Conservation (phyloP, 1,140 invertebrate genomes). For the Drosophila sucinea region DNA sequence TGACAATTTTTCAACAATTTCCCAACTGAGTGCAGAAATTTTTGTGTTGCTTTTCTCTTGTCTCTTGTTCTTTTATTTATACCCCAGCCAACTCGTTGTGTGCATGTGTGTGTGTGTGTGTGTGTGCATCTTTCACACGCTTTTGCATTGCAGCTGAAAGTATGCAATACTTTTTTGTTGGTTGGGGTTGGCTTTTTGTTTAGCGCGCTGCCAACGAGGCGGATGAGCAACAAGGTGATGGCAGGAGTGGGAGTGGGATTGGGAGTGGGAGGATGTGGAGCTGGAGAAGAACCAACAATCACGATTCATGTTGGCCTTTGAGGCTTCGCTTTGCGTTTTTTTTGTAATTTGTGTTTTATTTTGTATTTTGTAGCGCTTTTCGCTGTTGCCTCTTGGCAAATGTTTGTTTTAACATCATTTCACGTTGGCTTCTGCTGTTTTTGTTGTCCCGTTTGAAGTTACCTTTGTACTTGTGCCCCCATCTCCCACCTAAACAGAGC, state of each 20-base stretch:
- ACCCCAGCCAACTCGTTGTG: slow-evolving; percentile 28
- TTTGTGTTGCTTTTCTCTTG: slow-evolving; percentile 17
- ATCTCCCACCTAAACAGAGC: background rate
- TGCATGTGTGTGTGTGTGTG: slow-evolving; percentile 25
- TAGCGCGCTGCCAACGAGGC: slow-evolving; percentile 43
- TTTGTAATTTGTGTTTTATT: slow-evolving; percentile 51
- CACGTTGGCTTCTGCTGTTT: slow-evolving; percentile 40
- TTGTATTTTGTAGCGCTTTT: slow-evolving; percentile 49
- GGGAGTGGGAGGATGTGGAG: background rate
- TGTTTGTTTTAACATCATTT: slow-evolving; percentile 68
- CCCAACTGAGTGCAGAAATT: slow-evolving; percentile 55
- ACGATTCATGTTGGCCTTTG: slow-evolving; percentile 65
- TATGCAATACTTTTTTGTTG: slow-evolving; percentile 65
- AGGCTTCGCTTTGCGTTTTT: slow-evolving; percentile 39
- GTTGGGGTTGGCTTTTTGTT: slow-evolving; percentile 52
- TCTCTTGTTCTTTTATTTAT: slow-evolving; percentile 40
- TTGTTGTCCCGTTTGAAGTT: slow-evolving; percentile 59
- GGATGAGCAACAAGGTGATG: slow-evolving; percentile 42
- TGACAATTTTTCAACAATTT: slow-evolving; percentile 80
- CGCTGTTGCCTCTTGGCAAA: slow-evolving; percentile 54
- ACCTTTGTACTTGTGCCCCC: slow-evolving; percentile 51
- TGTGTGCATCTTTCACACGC: slow-evolving; percentile 72
- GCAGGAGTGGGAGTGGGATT: background rate
- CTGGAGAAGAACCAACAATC: slow-evolving; percentile 49
- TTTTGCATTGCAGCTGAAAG: slow-evolving; percentile 64